Percentiles rank a stretch among this genome's conserved stretches.
phyloP scores from a whole-genome alignment of 2,113 vertebrate species.

The Shinisaurus crocodilurus region DNA sequence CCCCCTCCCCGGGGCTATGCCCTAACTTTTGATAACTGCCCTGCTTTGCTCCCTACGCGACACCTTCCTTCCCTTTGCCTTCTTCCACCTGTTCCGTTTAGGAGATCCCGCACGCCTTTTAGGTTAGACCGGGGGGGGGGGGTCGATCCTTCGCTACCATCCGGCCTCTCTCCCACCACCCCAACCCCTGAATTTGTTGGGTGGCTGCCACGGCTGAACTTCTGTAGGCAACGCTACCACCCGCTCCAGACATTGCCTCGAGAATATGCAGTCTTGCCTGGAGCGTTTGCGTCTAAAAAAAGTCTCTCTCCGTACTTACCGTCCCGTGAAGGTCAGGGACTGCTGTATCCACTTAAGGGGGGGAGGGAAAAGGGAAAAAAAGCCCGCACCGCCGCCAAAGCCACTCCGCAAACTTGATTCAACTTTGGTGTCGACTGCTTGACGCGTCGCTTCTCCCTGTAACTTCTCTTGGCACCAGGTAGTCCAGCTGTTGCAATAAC shows the following conservation, averaged over 20 bases:
- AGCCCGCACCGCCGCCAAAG: background rate
- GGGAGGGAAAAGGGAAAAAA: background rate
- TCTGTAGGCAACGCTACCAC: background rate
- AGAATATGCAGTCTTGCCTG: background rate
- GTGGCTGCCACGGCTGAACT: background rate
- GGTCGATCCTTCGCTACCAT: background rate
- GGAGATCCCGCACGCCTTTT: too few species aligned
- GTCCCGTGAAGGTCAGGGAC: conserved; percentile 38
- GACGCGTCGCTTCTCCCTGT: too few species aligned
- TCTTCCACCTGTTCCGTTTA: background rate
- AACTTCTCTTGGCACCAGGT: background rate
- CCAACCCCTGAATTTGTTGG: background rate
- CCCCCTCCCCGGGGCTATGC: background rate
- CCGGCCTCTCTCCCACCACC: background rate
- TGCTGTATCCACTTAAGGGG: background rate
- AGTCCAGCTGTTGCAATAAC: background rate
- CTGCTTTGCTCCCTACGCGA: background rate
- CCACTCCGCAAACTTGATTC: conserved; percentile 56
- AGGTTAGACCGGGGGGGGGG: background rate
- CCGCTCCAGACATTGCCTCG: background rate
- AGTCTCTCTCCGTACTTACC: background rate
- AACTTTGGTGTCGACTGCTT: conserved; percentile 54
- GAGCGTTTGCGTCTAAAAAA: background rate
- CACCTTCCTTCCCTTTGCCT: background rate
- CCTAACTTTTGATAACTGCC: background rate